A percentile compares a stretch with the other conserved stretches of the same genome.
These are phyloP conservation scores for Cinara cedri DNA, from an alignment of 2,888 invertebrate species.

Conservation along the genomic window DNA sequence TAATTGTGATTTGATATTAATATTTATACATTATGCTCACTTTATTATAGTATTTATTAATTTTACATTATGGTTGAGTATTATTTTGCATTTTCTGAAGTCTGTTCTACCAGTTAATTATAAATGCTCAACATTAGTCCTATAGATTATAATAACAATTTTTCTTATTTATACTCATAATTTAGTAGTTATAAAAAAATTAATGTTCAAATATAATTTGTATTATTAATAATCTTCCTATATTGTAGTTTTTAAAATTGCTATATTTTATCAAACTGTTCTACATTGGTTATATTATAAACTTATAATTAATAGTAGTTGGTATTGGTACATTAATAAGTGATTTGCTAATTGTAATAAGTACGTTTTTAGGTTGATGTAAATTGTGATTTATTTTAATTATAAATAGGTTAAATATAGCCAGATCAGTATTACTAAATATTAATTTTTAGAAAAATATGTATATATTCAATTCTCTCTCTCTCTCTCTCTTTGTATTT, in stretches of 20 bases:
- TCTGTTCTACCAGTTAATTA: background rate
- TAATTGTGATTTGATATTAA: no score
- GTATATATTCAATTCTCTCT: slow-evolving; percentile 21
- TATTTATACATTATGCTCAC: slow-evolving; percentile 3
- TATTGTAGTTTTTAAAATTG: background rate
- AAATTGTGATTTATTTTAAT: slow-evolving; percentile 12
- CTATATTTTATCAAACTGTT: slow-evolving; percentile 2
- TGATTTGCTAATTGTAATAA: slow-evolving; percentile 22
- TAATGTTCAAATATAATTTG: no score
- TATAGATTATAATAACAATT: slow-evolving; percentile 18
- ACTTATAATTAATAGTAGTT: slow-evolving; percentile 13
- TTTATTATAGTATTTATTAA: background rate
- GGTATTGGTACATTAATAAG: slow-evolving; percentile 29
- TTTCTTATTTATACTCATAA: background rate
- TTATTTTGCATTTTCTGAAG: slow-evolving; percentile 5
- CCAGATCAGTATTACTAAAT: slow-evolving; percentile 54
- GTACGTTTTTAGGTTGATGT: slow-evolving; percentile 18
- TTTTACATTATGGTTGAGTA: background rate
- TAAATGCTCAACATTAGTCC: background rate
- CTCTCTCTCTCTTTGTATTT: no score
- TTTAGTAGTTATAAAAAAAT: background rate
- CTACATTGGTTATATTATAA: background rate
- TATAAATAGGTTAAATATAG: slow-evolving; percentile 54
- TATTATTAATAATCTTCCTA: slow-evolving; percentile 11
- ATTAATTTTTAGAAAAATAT: slow-evolving; percentile 29